Conservation (phyloP, 2,888 invertebrate species). For the Monopis laevigella region DNA sequence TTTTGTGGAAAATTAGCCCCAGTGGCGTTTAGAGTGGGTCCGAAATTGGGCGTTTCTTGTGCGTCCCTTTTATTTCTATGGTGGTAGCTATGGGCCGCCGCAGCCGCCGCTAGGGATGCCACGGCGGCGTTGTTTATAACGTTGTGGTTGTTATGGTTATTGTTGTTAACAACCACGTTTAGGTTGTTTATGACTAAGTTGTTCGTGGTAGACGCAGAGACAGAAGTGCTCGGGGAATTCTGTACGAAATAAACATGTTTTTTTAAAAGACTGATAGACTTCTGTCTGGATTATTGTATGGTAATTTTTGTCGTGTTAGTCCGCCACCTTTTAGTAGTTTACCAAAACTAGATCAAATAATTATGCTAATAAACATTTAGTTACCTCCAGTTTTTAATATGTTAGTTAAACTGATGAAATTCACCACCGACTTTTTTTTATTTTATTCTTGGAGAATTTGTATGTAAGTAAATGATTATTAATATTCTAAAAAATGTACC, state of each 20-base stretch:
- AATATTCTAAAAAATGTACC: too few relatives aligned
- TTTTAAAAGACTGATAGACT: too few relatives aligned
- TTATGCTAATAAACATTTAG: too few relatives aligned
- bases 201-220: constrained; percentile 61
- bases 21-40: constrained; percentile 55
- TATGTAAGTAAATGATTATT: too few relatives aligned
- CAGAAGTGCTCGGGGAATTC: constrained; percentile 55
- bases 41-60: constrained; percentile 52
- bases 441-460: too few relatives aligned
- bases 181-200: constrained; percentile 61
- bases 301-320: not conserved
- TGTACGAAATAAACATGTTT: constrained; percentile 26
- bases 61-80: constrained; percentile 54
- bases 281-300: too few relatives aligned
- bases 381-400: too few relatives aligned
- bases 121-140: constrained; percentile 62
- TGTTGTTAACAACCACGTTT: constrained; percentile 63
- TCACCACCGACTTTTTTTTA: too few relatives aligned
- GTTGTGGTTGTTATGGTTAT: constrained; percentile 63
- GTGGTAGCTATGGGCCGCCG: constrained; percentile 59
- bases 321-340: not conserved
- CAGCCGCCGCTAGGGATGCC: constrained; percentile 57
- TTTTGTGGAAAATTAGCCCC: constrained; percentile 49
- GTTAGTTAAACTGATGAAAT: too few relatives aligned
- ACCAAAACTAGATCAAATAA: too few relatives aligned